Evolutionary conservation across 2,888 invertebrate species (phyloP).

Genomic region (Drosophila cracens): DNA sequence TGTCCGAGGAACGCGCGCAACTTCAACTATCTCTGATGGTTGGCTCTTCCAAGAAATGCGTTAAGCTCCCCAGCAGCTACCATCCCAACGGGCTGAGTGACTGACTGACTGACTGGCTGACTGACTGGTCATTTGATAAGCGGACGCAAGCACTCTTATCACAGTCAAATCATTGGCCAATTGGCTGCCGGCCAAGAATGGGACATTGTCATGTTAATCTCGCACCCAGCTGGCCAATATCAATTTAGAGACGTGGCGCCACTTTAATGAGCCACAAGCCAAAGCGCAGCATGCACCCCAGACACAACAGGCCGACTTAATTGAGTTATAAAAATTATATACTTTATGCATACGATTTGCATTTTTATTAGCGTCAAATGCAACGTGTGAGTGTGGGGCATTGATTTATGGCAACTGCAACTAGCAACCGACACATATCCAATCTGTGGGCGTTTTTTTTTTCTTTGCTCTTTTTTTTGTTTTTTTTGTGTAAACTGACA

Average conservation of each 20-base stretch:
- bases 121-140: slow-evolving; percentile 65
- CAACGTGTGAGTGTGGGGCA: slow-evolving; percentile 59
- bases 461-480: neutral
- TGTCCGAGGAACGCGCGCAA: slow-evolving; percentile 17
- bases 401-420: slow-evolving; percentile 62
- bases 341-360: slow-evolving; percentile 77
- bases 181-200: slow-evolving; percentile 9
- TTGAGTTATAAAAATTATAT: slow-evolving; percentile 79
- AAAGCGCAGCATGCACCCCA: slow-evolving; percentile 57
- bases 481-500: slow-evolving; percentile 47
- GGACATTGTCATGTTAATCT: slow-evolving; percentile 72
- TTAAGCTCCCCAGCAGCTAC: slow-evolving; percentile 26
- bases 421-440: neutral
- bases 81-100: neutral
- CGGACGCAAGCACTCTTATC: slow-evolving; percentile 52
- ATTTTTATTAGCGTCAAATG: slow-evolving; percentile 74
- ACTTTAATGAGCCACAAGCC: slow-evolving; percentile 70
- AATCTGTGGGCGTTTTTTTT: slow-evolving; percentile 49
- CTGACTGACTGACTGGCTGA: neutral
- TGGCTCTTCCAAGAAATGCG: slow-evolving; percentile 57
- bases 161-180: slow-evolving; percentile 53
- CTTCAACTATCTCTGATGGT: slow-evolving; percentile 49
- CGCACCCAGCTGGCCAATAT: slow-evolving; percentile 57
- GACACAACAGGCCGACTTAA: slow-evolving; percentile 44
- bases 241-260: slow-evolving; percentile 72